Conservation (phyloP, 1,140 invertebrate genomes). For the Hirudo medicinalis region DNA sequence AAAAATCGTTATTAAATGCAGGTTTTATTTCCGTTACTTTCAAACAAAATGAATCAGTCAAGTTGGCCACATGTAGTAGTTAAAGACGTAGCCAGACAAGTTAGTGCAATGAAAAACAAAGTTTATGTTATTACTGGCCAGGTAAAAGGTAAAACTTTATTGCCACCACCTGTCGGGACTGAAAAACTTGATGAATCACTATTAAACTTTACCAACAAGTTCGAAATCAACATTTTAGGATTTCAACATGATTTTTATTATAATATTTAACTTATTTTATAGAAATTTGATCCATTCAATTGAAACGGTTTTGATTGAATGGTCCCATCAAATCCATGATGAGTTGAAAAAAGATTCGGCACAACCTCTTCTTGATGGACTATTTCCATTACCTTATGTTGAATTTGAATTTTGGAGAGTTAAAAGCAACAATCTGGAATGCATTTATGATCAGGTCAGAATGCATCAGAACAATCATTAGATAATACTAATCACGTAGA, state of each 20-base stretch:
- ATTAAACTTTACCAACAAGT: not conserved
- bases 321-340: conserved; percentile 82
- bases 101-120: conserved; percentile 71
- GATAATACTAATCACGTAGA: too few relatives aligned
- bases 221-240: not conserved
- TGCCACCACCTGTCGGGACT: conserved; percentile 79
- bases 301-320: conserved; percentile 88
- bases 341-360: conserved; percentile 74
- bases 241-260: not conserved
- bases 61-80: conserved; percentile 67
- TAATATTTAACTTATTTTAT: not conserved
- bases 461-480: too few relatives aligned
- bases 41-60: conserved; percentile 53
- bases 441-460: conserved; percentile 77
- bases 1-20: conserved; percentile 30
- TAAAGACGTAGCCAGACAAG: conserved; percentile 67
- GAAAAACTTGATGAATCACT: conserved; percentile 55
- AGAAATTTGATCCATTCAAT: conserved; percentile 68
- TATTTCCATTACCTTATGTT: conserved; percentile 64
- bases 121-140: conserved; percentile 81
- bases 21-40: conserved; percentile 64
- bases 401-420: conserved; percentile 69
- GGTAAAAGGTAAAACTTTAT: conserved; percentile 78
- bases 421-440: conserved; percentile 60
- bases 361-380: conserved; percentile 60